phyloP scores from a whole-genome alignment of 2,888 invertebrate species.

The Leptarthrus brevirostris region DNA sequence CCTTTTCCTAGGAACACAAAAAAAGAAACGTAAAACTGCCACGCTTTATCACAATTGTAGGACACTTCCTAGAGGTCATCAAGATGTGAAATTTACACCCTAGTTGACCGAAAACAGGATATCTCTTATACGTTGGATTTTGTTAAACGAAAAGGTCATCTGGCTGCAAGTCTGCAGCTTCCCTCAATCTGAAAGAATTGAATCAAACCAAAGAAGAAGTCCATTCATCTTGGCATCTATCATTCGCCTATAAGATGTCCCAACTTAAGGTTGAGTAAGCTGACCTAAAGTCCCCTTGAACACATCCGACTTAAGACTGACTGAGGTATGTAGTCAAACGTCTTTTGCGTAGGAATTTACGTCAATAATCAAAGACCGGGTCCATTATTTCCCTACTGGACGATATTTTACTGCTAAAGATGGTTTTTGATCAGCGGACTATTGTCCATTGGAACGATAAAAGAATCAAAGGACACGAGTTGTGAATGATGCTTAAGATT shows the following conservation, averaged over 20 bases:
- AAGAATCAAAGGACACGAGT: slow-evolving; percentile 28
- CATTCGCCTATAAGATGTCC: slow-evolving; percentile 7
- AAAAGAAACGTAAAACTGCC: not conserved
- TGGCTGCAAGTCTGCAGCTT: slow-evolving; percentile 17
- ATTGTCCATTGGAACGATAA: slow-evolving; percentile 11
- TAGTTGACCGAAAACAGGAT: slow-evolving; percentile 18
- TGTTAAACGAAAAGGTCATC: slow-evolving; percentile 12
- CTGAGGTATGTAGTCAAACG: not conserved
- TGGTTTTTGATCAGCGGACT: not conserved
- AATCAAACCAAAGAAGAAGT: not conserved
- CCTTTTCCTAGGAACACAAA: not conserved
- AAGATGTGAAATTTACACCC: slow-evolving; percentile 34
- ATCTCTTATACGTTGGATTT: slow-evolving; percentile 8
- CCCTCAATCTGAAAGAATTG: not conserved
- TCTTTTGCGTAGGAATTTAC: slow-evolving; percentile 34
- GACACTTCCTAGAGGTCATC: not conserved
- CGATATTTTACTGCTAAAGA: slow-evolving; percentile 31
- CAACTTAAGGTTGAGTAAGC: slow-evolving; percentile 33
- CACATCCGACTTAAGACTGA: not conserved
- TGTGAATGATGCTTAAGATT: slow-evolving; percentile 18
- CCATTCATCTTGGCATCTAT: slow-evolving; percentile 12
- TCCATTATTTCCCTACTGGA: slow-evolving; percentile 41
- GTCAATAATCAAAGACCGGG: slow-evolving; percentile 17
- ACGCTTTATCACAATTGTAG: not conserved
- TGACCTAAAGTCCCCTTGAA: slow-evolving; percentile 36